phyloP scores from a whole-genome alignment of 1,140 invertebrate genomes.

The Drosophila sproati region DNA sequence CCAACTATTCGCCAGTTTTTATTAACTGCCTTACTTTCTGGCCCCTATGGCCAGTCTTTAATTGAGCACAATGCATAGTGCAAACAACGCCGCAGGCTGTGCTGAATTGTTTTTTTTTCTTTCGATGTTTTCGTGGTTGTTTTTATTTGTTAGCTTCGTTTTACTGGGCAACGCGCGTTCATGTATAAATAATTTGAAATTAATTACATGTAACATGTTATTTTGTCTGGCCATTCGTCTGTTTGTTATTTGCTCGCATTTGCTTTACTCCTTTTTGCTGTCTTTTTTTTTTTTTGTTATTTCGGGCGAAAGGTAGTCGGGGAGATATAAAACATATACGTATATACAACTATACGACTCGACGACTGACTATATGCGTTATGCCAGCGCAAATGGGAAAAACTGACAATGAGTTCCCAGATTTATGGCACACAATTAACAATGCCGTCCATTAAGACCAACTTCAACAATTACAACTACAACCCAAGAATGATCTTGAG shows the following conservation, averaged over 20 bases:
- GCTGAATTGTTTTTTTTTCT: slow-evolving; percentile 36
- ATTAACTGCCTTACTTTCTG: slow-evolving; percentile 16
- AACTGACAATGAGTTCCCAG: slow-evolving; percentile 44
- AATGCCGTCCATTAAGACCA: slow-evolving; percentile 71
- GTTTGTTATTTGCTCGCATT: slow-evolving; percentile 39
- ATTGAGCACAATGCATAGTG: slow-evolving; percentile 57
- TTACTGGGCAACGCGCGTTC: slow-evolving; percentile 59
- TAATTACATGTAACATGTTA: slow-evolving; percentile 81
- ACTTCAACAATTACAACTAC: slow-evolving; percentile 21
- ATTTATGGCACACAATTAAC: slow-evolving; percentile 80
- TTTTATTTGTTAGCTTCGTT: slow-evolving; percentile 41
- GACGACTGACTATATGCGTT: slow-evolving; percentile 29
- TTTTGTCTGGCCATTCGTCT: slow-evolving; percentile 55
- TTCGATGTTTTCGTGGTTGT: slow-evolving; percentile 20
- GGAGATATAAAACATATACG: slow-evolving; percentile 69
- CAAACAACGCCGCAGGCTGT: slow-evolving; percentile 48
- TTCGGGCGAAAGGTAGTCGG: slow-evolving; percentile 27
- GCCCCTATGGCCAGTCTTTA: slow-evolving; percentile 42
- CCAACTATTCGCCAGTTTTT: slow-evolving; percentile 36
- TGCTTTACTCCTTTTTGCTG: slow-evolving; percentile 24
- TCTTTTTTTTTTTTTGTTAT: slow-evolving; percentile 20
- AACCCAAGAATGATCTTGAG: slow-evolving; percentile 3
- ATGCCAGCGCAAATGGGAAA: slow-evolving; percentile 23
- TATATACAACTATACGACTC: slow-evolving; percentile 19
- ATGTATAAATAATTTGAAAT: slow-evolving; percentile 83